phyloP scores from a whole-genome alignment of 92 coral and sea anemone genomes.

The Heteractis magnifica region DNA sequence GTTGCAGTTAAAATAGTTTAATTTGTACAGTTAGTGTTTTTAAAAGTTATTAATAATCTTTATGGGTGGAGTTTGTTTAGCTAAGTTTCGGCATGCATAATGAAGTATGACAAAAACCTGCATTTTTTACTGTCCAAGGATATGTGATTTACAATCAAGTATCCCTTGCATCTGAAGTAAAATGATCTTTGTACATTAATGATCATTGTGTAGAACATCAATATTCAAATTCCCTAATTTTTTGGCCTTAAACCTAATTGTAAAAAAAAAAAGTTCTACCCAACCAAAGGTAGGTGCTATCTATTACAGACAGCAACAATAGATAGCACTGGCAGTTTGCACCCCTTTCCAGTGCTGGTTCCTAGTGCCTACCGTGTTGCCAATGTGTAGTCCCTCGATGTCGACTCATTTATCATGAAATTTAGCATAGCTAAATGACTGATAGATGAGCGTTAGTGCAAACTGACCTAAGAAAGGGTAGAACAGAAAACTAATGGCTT shows the following conservation, averaged over 20 bases:
- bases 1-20: neutral
- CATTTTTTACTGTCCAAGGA: neutral
- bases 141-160: neutral
- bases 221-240: neutral
- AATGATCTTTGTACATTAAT: neutral
- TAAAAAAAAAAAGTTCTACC: neutral
- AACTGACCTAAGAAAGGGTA: neutral
- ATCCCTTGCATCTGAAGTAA: neutral
- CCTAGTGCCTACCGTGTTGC: neutral
- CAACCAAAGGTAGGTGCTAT: neutral
- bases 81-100: neutral
- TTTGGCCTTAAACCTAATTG: neutral
- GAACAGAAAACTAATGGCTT: neutral
- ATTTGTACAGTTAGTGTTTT: neutral
- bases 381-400: neutral
- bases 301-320: neutral
- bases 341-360: neutral
- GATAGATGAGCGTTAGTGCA: neutral
- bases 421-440: neutral
- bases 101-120: constrained; percentile 1
- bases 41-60: neutral
- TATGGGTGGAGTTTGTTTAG: neutral
- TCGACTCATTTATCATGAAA: neutral
- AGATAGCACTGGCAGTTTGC: neutral
- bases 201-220: neutral